Conservation (phyloP, 2,888 invertebrate species). For the Synanthedon andrenaeformis region DNA sequence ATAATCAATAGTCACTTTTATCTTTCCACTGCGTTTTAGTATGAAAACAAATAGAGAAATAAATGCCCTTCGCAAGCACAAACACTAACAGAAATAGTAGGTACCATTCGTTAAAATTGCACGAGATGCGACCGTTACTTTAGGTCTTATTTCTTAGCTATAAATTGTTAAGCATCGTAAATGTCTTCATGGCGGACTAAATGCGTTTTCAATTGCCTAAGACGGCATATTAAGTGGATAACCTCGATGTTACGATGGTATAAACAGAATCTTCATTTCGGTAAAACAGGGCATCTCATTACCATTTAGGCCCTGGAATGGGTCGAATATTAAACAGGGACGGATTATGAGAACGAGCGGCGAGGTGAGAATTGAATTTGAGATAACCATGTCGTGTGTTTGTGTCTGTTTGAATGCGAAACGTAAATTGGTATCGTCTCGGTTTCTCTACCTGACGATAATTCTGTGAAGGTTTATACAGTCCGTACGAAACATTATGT, state of each 20-base stretch:
- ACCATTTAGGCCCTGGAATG: slow-evolving; percentile 29
- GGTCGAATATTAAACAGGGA: slow-evolving; percentile 38
- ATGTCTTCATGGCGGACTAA: slow-evolving; percentile 32
- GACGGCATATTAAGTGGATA: slow-evolving; percentile 38
- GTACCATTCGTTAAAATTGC: background rate
- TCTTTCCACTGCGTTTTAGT: too few relatives aligned
- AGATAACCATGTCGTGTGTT: slow-evolving; percentile 4
- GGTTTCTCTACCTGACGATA: too few relatives aligned
- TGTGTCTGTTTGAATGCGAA: slow-evolving; percentile 1
- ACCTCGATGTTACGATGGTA: slow-evolving; percentile 26
- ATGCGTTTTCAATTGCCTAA: slow-evolving; percentile 38
- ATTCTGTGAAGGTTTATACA: too few relatives aligned
- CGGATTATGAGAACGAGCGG: slow-evolving; percentile 22
- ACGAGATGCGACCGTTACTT: background rate
- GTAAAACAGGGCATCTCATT: slow-evolving; percentile 26
- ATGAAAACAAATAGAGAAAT: too few relatives aligned
- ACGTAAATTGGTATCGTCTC: slow-evolving; percentile 3
- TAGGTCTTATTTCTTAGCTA: slow-evolving; percentile 14
- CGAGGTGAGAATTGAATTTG: slow-evolving; percentile 37
- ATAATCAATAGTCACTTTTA: too few relatives aligned
- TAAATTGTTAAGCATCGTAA: slow-evolving; percentile 36
- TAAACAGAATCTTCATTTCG: slow-evolving; percentile 41
- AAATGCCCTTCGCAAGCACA: too few relatives aligned
- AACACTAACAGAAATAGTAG: background rate
- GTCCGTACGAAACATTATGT: too few relatives aligned